These are phyloP conservation scores for Hylaea fasciaria DNA, from an alignment of 2,888 invertebrate species.

Conservation along the genomic window DNA sequence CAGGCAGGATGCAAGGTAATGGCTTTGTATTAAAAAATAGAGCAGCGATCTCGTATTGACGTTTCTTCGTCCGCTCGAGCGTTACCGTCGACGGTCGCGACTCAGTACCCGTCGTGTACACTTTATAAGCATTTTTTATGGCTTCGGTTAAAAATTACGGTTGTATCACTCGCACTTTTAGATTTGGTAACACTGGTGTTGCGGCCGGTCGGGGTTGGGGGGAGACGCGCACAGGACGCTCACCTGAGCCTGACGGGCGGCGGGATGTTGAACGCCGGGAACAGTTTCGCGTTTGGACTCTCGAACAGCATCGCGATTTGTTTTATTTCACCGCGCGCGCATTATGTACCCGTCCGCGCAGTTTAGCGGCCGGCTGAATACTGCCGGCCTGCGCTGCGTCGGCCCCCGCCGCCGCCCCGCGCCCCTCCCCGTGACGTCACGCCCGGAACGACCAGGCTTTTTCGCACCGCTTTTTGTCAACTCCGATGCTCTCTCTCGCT, in stretches of 20 bases:
- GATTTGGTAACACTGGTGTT: conserved; percentile 34
- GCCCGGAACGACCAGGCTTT: conserved; percentile 64
- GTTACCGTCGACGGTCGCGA: conserved; percentile 59
- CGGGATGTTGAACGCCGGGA: conserved; percentile 88
- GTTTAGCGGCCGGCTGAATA: conserved; percentile 72
- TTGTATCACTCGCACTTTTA: conserved; percentile 57
- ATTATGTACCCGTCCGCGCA: conserved; percentile 67
- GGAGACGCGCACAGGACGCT: conserved; percentile 45
- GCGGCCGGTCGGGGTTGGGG: conserved; percentile 24
- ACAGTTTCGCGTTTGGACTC: conserved; percentile 89
- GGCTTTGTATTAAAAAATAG: conserved; percentile 44
- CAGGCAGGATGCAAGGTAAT: conserved; percentile 36
- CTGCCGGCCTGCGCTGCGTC: conserved; percentile 60
- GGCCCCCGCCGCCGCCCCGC: conserved; percentile 46
- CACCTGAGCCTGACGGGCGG: conserved; percentile 87
- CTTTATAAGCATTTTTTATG: conserved; percentile 66
- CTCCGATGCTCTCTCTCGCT: conserved; percentile 46
- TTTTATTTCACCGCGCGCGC: conserved; percentile 76
- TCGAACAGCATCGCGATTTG: conserved; percentile 88
- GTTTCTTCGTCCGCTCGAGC: conserved; percentile 62
- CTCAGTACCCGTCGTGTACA: conserved; percentile 61
- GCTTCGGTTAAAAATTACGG: conserved; percentile 62
- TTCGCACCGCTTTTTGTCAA: conserved; percentile 51
- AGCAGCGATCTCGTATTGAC: conserved; percentile 67
- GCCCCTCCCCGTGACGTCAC: conserved; percentile 71